Conservation (phyloP, 2,888 invertebrate genomes). For the Nemoura dubitans region DNA sequence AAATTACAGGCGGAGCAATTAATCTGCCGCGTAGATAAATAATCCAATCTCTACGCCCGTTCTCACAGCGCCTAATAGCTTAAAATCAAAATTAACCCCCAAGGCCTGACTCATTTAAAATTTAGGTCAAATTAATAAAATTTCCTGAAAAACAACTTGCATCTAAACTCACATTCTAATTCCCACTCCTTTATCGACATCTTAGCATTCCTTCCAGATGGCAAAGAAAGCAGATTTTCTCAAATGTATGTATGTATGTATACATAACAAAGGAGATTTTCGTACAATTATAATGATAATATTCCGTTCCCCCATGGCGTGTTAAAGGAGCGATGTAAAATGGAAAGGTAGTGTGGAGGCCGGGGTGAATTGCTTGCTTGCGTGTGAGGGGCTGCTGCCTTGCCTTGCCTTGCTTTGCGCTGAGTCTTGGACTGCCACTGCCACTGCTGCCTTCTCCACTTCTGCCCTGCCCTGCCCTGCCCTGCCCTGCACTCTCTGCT, state of each 20-base stretch:
- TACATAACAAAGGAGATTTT: conserved; percentile 17
- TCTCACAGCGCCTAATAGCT: neutral
- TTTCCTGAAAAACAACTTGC: neutral
- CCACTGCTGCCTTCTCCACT: neutral
- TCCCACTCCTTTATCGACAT: neutral
- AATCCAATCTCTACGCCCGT: neutral
- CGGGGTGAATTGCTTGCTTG: conserved; percentile 4
- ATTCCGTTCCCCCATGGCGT: conserved; percentile 32
- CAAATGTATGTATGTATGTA: neutral
- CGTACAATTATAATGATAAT: conserved; percentile 25
- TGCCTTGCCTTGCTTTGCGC: neutral
- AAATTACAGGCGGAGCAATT: neutral
- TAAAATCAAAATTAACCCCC: neutral
- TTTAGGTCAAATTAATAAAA: conserved; percentile 5
- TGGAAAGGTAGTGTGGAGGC: conserved; percentile 18
- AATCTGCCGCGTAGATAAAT: neutral
- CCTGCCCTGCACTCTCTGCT: neutral
- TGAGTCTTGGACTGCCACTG: too few species aligned
- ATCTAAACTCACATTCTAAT: neutral
- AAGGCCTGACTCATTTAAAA: neutral
- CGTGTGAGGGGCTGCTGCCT: neutral
- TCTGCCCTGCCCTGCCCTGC: too few species aligned
- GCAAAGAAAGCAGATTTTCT: neutral
- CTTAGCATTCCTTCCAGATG: neutral
- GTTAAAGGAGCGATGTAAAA: neutral